These are phyloP conservation scores for Musca domestica DNA, from an alignment of 1,140 invertebrate species.

Conservation along the genomic window DNA sequence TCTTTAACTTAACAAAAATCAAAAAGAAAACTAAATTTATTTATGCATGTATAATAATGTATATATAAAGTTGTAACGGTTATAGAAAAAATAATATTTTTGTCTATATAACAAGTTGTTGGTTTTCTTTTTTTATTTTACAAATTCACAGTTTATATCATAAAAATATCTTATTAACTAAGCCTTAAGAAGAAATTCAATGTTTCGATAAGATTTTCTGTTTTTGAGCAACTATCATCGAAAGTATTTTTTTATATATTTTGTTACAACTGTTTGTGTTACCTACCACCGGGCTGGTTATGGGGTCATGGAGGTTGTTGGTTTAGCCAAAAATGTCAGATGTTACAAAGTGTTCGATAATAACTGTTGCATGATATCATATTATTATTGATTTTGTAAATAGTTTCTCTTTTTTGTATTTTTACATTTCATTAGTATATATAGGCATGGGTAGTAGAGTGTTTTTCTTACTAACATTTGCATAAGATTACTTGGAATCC, in stretches of 20 bases:
- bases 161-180: constrained; percentile 32
- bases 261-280: constrained; percentile 23
- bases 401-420: background rate
- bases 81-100: constrained; percentile 4
- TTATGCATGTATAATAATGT: too few species aligned
- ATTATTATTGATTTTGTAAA: background rate
- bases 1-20: too few species aligned
- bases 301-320: constrained; percentile 18
- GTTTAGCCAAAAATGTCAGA: constrained; percentile 12
- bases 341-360: background rate
- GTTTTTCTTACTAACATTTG: constrained; percentile 4
- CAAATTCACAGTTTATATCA: constrained; percentile 34
- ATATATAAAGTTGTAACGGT: too few species aligned
- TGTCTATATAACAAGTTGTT: background rate
- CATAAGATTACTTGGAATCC: constrained; percentile 14
- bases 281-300: constrained; percentile 22
- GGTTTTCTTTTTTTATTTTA: constrained; percentile 22
- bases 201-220: constrained; percentile 32
- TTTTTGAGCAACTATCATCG: constrained; percentile 25
- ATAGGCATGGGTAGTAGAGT: too few species aligned
- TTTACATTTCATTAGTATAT: too few species aligned
- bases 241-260: background rate
- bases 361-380: background rate
- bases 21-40: too few species aligned
- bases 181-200: constrained; percentile 31